These are phyloP conservation scores for Danio rerio DNA, from an alignment of 2,113 vertebrate species.

Conservation along the genomic window DNA sequence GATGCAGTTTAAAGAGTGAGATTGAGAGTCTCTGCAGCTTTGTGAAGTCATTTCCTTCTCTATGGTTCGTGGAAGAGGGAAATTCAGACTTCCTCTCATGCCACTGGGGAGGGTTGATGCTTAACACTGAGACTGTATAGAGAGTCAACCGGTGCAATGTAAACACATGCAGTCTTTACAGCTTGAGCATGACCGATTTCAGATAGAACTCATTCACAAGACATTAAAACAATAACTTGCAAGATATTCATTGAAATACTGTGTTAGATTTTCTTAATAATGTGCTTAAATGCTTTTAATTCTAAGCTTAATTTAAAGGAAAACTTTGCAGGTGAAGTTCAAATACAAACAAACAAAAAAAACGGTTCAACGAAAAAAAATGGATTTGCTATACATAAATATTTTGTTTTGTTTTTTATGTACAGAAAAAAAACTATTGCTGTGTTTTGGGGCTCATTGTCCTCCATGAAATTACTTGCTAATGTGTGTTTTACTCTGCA, in stretches of 20 bases:
- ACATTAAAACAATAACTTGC: neutral
- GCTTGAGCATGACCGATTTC: neutral
- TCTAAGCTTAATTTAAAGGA: too few relatives aligned
- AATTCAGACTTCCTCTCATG: conserved; percentile 52
- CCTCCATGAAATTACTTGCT: too few relatives aligned
- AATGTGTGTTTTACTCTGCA: too few relatives aligned
- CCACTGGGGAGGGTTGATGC: conserved; percentile 5
- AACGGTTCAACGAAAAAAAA: too few relatives aligned
- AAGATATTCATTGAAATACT: neutral
- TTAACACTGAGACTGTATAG: neutral
- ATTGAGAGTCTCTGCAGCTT: neutral
- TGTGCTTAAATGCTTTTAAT: neutral
- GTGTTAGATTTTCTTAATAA: neutral
- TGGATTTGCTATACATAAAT: too few relatives aligned
- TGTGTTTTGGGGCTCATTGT: too few relatives aligned
- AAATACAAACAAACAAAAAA: too few relatives aligned
- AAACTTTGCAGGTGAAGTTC: too few relatives aligned
- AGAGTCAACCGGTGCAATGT: neutral
- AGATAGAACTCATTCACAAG: neutral
- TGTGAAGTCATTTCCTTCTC: conserved; percentile 28
- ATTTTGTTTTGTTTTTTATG: too few relatives aligned
- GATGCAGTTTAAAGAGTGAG: neutral
- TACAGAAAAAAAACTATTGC: too few relatives aligned
- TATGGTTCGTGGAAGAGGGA: conserved; percentile 21
- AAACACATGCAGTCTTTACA: neutral